Conservation (phyloP, 2,113 vertebrate genomes). For the Pardalotus punctatus region DNA sequence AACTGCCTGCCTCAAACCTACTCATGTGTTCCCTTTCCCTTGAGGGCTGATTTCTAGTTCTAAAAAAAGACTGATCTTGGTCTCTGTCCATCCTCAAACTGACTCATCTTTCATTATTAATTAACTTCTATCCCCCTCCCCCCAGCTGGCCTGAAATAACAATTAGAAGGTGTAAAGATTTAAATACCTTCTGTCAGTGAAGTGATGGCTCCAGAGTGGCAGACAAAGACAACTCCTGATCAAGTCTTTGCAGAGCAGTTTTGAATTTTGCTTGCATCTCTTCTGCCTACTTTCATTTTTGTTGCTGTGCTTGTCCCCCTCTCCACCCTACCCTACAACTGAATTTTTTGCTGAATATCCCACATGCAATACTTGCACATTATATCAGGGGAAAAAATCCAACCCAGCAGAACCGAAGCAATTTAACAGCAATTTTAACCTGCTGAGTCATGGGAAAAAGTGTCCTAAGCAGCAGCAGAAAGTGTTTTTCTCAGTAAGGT, state of each 20-base stretch:
- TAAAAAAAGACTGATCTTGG: background rate
- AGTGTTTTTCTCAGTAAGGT: background rate
- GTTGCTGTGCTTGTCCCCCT: background rate
- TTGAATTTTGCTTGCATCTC: background rate
- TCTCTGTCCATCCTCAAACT: background rate
- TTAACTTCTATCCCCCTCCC: background rate
- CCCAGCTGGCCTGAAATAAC: background rate
- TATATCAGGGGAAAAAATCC: background rate
- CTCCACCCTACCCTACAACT: background rate
- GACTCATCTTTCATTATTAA: background rate
- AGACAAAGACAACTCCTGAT: background rate
- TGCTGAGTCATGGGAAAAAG: conserved; percentile 28
- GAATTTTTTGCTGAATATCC: conserved; percentile 14
- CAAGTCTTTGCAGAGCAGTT: background rate
- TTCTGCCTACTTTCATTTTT: background rate
- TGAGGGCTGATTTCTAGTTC: background rate
- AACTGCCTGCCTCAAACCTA: background rate
- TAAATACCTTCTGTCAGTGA: conserved; percentile 10
- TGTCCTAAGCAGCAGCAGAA: background rate
- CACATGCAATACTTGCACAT: background rate
- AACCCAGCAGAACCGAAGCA: conserved; percentile 13
- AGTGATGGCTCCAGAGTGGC: background rate
- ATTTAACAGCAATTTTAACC: conserved; percentile 26
- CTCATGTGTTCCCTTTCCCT: background rate
- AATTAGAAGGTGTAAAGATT: background rate